Evolutionary conservation across 2,888 invertebrate genomes (phyloP).

Genomic region (Trichogramma evanescens): DNA sequence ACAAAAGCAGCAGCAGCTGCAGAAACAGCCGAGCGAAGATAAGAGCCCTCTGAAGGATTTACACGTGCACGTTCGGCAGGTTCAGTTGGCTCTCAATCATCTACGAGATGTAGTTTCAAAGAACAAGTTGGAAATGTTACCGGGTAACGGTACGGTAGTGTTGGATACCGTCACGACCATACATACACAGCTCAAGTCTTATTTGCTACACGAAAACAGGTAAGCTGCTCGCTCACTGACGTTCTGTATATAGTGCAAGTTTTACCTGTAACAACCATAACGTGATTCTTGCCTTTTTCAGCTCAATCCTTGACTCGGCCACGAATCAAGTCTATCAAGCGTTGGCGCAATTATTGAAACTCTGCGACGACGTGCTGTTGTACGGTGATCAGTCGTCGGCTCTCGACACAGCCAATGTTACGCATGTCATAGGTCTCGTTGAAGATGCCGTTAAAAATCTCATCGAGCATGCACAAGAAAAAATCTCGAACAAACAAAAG

Average conservation of each 20-base stretch:
- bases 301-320: conserved; percentile 67
- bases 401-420: conserved; percentile 57
- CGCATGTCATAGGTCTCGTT: conserved; percentile 63
- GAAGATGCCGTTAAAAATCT: conserved; percentile 71
- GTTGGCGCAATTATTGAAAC: conserved; percentile 76
- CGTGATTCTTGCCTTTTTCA: conserved; percentile 34
- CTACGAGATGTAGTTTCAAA: conserved; percentile 89
- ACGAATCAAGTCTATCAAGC: conserved; percentile 82
- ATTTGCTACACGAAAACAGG: conserved; percentile 52
- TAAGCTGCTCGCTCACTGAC: conserved; percentile 25
- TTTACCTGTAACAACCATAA: not conserved
- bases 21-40: conserved; percentile 35
- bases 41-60: conserved; percentile 63
- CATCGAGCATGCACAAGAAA: conserved; percentile 74
- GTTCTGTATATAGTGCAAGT: conserved; percentile 2
- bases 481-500: conserved; percentile 61
- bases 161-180: conserved; percentile 86
- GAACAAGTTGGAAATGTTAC: conserved; percentile 85
- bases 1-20: not conserved
- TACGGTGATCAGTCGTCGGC: conserved; percentile 64
- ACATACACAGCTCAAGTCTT: conserved; percentile 57
- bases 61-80: conserved; percentile 67
- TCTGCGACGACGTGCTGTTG: conserved; percentile 82
- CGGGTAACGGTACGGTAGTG: conserved; percentile 88
- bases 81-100: conserved; percentile 74